Percentiles rank a stretch among this genome's conserved stretches.
Evolutionary conservation across 2,113 vertebrate species (phyloP).

Genomic region (Centropus unirufus): DNA sequence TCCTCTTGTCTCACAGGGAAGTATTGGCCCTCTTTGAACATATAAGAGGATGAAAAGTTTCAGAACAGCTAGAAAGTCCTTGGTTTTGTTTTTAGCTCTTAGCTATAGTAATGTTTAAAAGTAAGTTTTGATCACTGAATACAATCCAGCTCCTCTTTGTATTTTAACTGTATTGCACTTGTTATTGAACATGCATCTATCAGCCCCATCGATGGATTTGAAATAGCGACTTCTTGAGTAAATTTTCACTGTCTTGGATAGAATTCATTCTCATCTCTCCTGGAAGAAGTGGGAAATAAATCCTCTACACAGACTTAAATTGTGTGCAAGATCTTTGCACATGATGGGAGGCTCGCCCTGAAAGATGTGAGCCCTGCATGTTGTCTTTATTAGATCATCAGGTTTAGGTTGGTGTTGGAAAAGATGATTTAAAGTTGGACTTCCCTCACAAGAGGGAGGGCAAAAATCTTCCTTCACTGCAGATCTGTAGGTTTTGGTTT

Average conservation of each 20-base stretch:
- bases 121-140: background rate
- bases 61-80: background rate
- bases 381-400: constrained; percentile 5
- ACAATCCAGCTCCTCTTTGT: background rate
- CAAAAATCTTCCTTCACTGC: background rate
- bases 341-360: background rate
- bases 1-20: background rate
- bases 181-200: background rate
- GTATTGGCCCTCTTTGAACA: background rate
- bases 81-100: background rate
- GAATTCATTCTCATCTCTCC: background rate
- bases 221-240: background rate
- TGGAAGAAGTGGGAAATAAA: background rate
- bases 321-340: background rate
- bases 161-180: background rate
- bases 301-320: background rate
- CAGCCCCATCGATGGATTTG: background rate
- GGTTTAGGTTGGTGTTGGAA: background rate
- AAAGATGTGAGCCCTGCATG: background rate
- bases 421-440: background rate
- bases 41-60: background rate
- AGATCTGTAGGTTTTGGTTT: background rate
- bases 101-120: background rate
- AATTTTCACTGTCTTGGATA: background rate
- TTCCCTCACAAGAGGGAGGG: background rate